Percentiles rank a stretch among this genome's conserved stretches.
Evolutionary conservation across 2,797 vertebrate genomes (phyloP).

Genomic region (Picus viridis): DNA sequence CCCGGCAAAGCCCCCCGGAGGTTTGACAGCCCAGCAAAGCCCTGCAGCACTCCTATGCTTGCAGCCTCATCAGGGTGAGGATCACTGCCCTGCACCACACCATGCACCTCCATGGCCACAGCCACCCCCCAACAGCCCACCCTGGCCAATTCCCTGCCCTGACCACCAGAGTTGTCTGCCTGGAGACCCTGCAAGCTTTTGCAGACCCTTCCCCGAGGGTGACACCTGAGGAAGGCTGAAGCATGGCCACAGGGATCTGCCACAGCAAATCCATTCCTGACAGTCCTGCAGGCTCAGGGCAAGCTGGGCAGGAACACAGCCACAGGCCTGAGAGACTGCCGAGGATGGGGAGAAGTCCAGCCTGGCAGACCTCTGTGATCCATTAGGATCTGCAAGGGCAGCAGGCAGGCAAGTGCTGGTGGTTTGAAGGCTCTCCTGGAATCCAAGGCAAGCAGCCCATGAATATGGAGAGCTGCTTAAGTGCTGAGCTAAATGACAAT

Average conservation of each 20-base stretch:
- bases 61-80: accelerated
- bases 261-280: not conserved
- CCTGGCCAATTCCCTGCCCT: accelerated
- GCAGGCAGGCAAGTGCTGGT: constrained; percentile 66
- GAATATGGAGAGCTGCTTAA: constrained; percentile 70
- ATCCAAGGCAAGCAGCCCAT: constrained; percentile 68
- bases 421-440: constrained; percentile 73
- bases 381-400: constrained; percentile 59
- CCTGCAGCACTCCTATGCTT: not conserved
- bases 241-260: not conserved
- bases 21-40: too few relatives aligned
- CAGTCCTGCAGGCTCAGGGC: not conserved
- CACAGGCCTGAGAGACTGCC: not conserved
- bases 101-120: not conserved
- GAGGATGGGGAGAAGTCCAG: not conserved
- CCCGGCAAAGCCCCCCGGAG: too few relatives aligned
- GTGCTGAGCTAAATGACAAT: constrained; percentile 59
- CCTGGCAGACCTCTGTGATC: constrained; percentile 47
- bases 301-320: constrained; percentile 25
- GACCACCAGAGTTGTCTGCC: accelerated
- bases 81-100: not conserved
- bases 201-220: not conserved
- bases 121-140: accelerated
- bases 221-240: not conserved
- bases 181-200: too few relatives aligned